Base-by-base conservation (phyloP, 2,797 vertebrate species). In the Leucoraja ocellata region DNA sequence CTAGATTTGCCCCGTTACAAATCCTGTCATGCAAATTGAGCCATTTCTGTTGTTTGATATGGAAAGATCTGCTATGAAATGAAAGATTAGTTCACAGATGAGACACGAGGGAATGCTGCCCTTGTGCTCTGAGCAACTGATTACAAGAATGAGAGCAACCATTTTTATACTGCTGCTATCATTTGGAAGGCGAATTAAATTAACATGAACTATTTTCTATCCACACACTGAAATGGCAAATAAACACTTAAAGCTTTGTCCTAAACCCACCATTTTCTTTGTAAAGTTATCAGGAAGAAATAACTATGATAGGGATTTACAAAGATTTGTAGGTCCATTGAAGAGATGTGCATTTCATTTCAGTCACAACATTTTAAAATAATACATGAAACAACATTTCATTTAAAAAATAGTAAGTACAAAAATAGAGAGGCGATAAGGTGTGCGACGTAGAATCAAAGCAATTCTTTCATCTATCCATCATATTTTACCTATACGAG, bases 21-120 rank as follows among this genome's bases (percentile, higher is more conserved):
- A 99, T 99, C 98, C 98, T 98, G 98, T 99, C 98, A 99, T 99
- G 98, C 98, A 99, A 99, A 99, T 98, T 98, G 98, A 98, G 98
- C 97, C 98, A 98, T 98, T 98, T 98, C 98, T 98, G 98, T 97
- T 97, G 97, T 98, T 98, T 98, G 98, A 99, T 99, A 99, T 98
- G 98, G 97, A 98, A 98, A 98, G 98, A 98, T 99, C 97, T 97
- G 97, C 98, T 98, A 98, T 97, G 98, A 99, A 98, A 99, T 99
- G 97, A 99, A 99, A 99, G 99, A 99, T 98, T 98, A 98, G 97
- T 97, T 97, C 97, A 94, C 97, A 97, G 97, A 99, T 97, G 98
- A 98, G 97, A 97, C 97, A 97, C 97, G 94, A 95, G 98, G 97
- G 97, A 98, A 97, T 84, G 96, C 95, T 97, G 98, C 96, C 98